Evolutionary conservation across 2,113 vertebrate genomes (phyloP).

Genomic region (Zosterops japonicus): DNA sequence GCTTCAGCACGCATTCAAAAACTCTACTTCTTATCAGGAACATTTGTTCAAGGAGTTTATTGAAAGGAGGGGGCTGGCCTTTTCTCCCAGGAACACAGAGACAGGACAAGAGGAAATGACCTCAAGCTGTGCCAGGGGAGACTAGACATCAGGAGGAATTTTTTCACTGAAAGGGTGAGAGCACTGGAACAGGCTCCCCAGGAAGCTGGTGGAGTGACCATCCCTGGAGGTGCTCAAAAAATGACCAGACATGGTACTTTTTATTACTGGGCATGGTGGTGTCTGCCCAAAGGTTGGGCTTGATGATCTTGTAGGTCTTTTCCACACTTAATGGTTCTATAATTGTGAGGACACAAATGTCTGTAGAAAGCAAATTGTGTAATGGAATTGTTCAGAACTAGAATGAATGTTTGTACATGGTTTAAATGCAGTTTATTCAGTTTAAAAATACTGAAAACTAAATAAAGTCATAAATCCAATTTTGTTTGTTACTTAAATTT

Average conservation of each 20-base stretch:
- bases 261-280: not conserved
- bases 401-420: not conserved
- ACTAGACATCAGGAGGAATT: not conserved
- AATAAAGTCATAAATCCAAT: not conserved
- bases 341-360: not conserved
- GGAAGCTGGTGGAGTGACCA: not conserved
- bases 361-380: not conserved
- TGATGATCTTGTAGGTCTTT: not conserved
- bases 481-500: constrained; percentile 12
- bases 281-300: not conserved
- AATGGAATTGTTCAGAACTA: not conserved
- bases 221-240: not conserved
- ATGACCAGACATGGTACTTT: not conserved
- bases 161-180: not conserved
- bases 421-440: constrained; percentile 4
- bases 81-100: not conserved
- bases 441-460: constrained; percentile 1
- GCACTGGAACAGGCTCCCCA: not conserved
- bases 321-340: not conserved
- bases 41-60: not conserved
- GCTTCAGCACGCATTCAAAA: not conserved
- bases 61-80: not conserved
- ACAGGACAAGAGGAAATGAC: not conserved
- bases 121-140: not conserved
- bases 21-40: not conserved